Base-by-base conservation (phyloP, 1,140 invertebrate species). In the Rhopalosiphum padi region DNA sequence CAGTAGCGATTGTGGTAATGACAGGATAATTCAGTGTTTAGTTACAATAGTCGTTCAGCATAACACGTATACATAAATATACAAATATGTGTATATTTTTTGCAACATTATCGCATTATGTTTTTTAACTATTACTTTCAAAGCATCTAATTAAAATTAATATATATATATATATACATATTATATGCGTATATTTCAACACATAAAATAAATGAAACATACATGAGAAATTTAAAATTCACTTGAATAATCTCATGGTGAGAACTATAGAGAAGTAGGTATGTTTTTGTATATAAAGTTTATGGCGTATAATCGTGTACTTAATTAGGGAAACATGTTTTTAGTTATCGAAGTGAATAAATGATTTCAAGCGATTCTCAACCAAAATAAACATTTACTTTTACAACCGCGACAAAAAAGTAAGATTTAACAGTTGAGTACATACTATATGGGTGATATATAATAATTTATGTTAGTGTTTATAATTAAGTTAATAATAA, bases 181-280 rank as follows among this genome's bases (percentile, higher is more conserved):
- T 60, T 83, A 11, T 30, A 30, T 68, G 23, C 30, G 43, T 86
- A 5, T 30, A 46, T 86, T 46, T 86, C 43, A 86, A 30, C 23
- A 46, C 30, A 48, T 86, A 18, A 85, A 86, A 46, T 48, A 48
- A 35, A 87, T 87, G 18, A 87, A 87, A 87, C 30, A 41, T 48
- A 6, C 46, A 51, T 87, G 86, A 87, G 46, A 87, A 87, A 87
- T 85, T 85, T 41, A 85, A 43, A 85, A 85, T 35, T 87, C 1
- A 48, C 46, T 87, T 35, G 43, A n/a, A 87, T 87, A 30, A 30
- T 87, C 5, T 48, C 1, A 46, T n/a, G 86, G 30, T 87, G 86
- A 87, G 46, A 87, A 87, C 15, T 77, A n/a, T n/a, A 77, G 60
- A 68, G 60, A 68, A 68, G 4, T 68, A 18, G 30, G 30, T 87